Evolutionary conservation across 2,113 vertebrate genomes (phyloP).

Genomic region (Kryptolebias marmoratus): DNA sequence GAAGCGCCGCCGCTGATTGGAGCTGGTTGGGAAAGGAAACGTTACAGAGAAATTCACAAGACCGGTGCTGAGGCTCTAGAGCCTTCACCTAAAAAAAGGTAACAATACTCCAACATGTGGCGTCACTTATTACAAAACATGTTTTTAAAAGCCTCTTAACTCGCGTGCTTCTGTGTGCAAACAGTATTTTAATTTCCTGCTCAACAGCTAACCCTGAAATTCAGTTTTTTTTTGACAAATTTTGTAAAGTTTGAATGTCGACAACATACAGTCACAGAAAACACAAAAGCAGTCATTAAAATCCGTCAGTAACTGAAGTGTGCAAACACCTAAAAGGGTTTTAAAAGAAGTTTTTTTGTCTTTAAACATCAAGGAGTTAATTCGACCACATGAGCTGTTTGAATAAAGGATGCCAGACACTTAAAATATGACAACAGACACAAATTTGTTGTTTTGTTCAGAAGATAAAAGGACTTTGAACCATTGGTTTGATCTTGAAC

Average conservation of each 20-base stretch:
- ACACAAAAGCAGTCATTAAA: background rate
- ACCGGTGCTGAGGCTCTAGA: background rate
- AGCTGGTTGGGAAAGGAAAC: background rate
- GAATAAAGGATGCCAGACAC: too few species aligned
- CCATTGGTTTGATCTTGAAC: background rate
- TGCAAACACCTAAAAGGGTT: background rate
- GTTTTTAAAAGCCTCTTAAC: background rate
- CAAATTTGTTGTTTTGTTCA: too few species aligned
- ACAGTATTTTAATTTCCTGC: background rate
- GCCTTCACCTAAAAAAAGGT: background rate
- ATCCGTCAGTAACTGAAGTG: background rate
- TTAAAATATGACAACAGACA: too few species aligned
- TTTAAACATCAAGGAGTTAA: too few species aligned
- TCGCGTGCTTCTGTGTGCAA: background rate
- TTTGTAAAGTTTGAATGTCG: background rate
- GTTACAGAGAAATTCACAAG: background rate
- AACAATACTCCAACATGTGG: background rate
- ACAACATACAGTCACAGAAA: background rate
- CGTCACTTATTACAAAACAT: background rate
- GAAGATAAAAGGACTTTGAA: background rate
- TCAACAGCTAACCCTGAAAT: background rate
- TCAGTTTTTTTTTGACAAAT: too few species aligned
- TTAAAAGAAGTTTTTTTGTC: too few species aligned
- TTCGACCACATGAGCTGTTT: background rate
- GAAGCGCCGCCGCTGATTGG: conserved; percentile 20